A percentile compares a stretch with the other conserved stretches of the same genome.
phyloP scores from a whole-genome alignment of 30 jellyfish, hydroid and myxozoan genomes.

The Chrysaora quinquecirrha region DNA sequence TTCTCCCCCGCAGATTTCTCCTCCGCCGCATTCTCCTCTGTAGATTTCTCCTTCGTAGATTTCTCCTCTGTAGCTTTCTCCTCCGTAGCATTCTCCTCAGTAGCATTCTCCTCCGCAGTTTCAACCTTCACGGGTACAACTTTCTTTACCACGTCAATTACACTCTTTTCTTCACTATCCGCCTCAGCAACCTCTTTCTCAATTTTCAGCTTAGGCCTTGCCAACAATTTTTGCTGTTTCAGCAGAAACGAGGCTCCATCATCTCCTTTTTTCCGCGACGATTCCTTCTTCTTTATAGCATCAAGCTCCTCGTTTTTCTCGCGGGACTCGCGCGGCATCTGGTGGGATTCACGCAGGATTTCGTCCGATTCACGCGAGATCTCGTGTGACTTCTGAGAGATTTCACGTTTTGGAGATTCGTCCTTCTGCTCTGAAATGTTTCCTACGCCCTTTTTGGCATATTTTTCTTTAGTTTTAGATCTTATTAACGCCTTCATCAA shows the following conservation, averaged over 20 bases:
- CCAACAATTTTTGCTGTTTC: constrained; percentile 48
- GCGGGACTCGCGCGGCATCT: neutral
- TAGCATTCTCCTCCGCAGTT: neutral
- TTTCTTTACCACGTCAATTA: neutral
- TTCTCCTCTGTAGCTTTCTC: too few relatives aligned
- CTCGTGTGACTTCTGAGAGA: neutral
- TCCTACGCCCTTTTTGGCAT: neutral
- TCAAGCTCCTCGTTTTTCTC: neutral
- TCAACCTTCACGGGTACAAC: neutral
- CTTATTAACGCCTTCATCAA: neutral
- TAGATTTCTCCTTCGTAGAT: too few relatives aligned
- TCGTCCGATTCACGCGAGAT: too few relatives aligned
- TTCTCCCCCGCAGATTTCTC: neutral
- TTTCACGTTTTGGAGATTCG: neutral
- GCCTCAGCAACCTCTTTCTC: neutral
- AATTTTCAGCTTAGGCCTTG: neutral
- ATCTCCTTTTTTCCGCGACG: neutral
- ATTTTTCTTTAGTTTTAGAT: neutral
- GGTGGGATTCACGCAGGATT: neutral
- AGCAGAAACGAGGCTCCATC: constrained; percentile 36
- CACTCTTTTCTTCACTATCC: neutral
- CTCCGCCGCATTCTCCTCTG: neutral
- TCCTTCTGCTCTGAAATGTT: neutral
- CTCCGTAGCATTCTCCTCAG: neutral
- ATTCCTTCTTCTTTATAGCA: neutral